Evolutionary conservation across 2,888 invertebrate species (phyloP), one percentile per base, ranked within the genome.

Genomic region (Tiliacea aurago): DNA sequence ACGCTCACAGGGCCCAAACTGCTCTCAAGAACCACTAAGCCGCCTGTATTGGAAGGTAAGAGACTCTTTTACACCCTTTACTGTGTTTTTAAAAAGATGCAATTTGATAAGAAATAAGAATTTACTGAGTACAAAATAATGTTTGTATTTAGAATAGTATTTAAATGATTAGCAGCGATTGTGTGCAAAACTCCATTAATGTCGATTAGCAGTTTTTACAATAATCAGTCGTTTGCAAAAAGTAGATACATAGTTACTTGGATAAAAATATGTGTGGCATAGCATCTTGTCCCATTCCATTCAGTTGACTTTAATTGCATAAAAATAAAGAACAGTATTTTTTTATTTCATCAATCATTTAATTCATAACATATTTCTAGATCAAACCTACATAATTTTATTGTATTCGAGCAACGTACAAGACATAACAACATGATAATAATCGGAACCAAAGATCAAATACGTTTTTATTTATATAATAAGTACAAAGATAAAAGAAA

Each of bases 1-100:
- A 97, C 98, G 0, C 90, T 98, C n/a, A 96, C 97, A 0, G 98
- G 98, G 0, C 98, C 98, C 0, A 97, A 97, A 75, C 96, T 98
- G 15, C 96, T 98, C 43, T 98, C 98, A 33, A 98, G 98, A 93
- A 98, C 98, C 1, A 97, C 97, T 71, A 97, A 97, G 81, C 98
- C 98, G 1, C 97, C 97, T 77, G 95, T 97, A 64, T 90, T 97
- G 71, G 97, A 97, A 94, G 97, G 97, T 97, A 94, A 87, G 80
- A 71, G 41, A 28, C 41, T 13, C 37, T 33, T 67, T 15, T 33
- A 11, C n/a, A 0, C 0, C 28, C 18, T 55, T 47, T 28, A 55
- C 28, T 23, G 5, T 28, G 1, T 64, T 15, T 64, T 18, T 33
- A n/a, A 64, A 49, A 4, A 33, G 5, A 51, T 51, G n/a, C 33